These are phyloP conservation scores for Manis crassicaudata DNA, from an alignment of 2,797 vertebrate species.

Conservation along the genomic window DNA sequence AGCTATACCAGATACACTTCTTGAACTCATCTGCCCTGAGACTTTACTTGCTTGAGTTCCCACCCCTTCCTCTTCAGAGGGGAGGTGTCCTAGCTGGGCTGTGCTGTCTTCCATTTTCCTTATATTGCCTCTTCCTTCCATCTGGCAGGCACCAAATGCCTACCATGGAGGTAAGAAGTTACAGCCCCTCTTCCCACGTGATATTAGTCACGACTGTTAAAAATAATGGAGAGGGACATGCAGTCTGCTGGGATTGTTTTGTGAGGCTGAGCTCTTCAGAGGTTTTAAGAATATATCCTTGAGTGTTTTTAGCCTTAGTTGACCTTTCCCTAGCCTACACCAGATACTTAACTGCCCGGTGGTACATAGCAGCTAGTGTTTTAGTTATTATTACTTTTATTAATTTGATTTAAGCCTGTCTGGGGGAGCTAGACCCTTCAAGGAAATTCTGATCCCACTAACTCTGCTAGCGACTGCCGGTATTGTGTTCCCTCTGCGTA, in stretches of 20 bases:
- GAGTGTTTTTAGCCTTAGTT: neutral
- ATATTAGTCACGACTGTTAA: neutral
- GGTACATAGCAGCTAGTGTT: neutral
- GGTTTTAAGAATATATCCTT: neutral
- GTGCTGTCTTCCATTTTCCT: neutral
- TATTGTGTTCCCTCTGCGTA: neutral
- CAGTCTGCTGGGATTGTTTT: neutral
- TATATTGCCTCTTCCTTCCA: neutral
- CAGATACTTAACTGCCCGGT: neutral
- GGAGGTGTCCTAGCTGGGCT: neutral
- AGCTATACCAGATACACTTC: neutral
- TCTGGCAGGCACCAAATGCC: neutral
- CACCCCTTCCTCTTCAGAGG: neutral
- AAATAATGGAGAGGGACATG: neutral
- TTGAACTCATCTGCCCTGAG: neutral
- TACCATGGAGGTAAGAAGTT: neutral
- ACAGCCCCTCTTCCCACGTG: neutral
- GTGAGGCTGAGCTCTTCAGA: neutral
- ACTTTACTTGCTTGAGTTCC: neutral
- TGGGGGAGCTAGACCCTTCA: neutral
- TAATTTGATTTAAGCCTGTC: neutral
- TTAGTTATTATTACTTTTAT: slow-evolving; percentile 4
- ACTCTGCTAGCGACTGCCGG: neutral
- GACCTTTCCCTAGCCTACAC: neutral
- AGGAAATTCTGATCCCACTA: neutral